A percentile compares a stretch with the other conserved stretches of the same genome.
phyloP scores from a whole-genome alignment of 2,113 vertebrate genomes.

The Equus przewalskii region DNA sequence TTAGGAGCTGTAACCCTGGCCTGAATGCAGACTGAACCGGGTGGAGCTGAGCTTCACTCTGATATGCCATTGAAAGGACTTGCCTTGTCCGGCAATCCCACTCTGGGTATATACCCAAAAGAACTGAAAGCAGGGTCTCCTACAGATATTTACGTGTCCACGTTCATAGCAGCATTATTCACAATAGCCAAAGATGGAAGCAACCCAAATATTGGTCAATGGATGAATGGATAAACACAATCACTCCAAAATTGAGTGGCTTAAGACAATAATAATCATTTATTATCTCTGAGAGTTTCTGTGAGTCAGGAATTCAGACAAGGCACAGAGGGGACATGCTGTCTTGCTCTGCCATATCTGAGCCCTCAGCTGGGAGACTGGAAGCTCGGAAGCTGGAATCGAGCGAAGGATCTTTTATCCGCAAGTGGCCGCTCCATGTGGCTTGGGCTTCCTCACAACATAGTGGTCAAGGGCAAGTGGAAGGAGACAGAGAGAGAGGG shows the following conservation, averaged over 20 bases:
- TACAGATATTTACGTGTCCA: background rate
- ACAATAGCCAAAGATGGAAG: background rate
- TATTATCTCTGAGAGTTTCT: background rate
- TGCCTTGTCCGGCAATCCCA: background rate
- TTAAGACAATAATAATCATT: background rate
- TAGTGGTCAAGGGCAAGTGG: background rate
- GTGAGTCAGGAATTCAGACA: background rate
- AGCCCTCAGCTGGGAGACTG: background rate
- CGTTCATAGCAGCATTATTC: background rate
- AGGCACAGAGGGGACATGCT: background rate
- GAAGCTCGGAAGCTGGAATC: background rate
- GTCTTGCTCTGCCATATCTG: rapidly evolving
- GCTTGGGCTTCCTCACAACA: background rate
- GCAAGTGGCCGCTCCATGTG: background rate
- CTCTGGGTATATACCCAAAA: background rate
- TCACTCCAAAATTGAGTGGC: background rate
- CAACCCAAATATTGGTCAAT: background rate
- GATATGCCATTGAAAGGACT: background rate
- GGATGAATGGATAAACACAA: background rate
- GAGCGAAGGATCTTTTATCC: background rate
- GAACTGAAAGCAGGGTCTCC: background rate
- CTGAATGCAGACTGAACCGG: background rate
- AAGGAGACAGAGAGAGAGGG: background rate
- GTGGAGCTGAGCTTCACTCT: background rate
- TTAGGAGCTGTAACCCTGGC: background rate